Base-by-base conservation (phyloP, 2,113 vertebrate species). In the Aix galericulata region DNA sequence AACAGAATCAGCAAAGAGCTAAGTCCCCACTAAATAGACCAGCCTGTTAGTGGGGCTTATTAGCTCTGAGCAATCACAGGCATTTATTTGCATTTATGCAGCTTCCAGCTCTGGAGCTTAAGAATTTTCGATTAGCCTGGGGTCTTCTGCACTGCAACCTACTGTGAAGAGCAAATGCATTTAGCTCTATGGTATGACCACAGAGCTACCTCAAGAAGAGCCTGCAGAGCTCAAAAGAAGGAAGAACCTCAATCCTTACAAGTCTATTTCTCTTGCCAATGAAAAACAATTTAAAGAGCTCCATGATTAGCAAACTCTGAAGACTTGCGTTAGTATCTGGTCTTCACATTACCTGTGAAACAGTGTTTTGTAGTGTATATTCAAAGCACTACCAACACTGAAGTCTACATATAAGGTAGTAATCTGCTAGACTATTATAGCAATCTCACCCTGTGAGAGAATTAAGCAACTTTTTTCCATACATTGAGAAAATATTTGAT, bases 111-210 rank as follows among this genome's bases (percentile, higher is more conserved):
- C 46, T 55, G 17, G 31, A 71, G 17, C 48, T 88, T 15, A 69
- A 73, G 76, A 29, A 12, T 53, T 20, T 59, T 81, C 44, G 63
- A 23, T 7, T 53, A 40, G 17, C 26, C 11, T 90, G 40, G 18
- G 17, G 31, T 58, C 27, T 60, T 52, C 79, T 71, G 48, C 27
- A 17, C 12, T 50, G 50, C 63, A 88, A 36, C 18, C 31, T 76
- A n/a, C 34, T 50, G 50, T 17, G 27, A 27, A 80, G 55, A 67
- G 46, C 32, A 80, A 82, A 77, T 55, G 44, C 48, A 73, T 9
- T 20, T 16, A 2, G n/a, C 27, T 64, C 67, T 34, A 12, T n/a
- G 5, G 2, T 31, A 17, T 0, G 1, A 13, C 53, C 25, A 22
- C 23, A 50, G 76, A 62, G 22, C 16, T 74, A 69, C 11, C 25